Conservation (phyloP, 1,140 invertebrate species). For the Oppia nitens region DNA sequence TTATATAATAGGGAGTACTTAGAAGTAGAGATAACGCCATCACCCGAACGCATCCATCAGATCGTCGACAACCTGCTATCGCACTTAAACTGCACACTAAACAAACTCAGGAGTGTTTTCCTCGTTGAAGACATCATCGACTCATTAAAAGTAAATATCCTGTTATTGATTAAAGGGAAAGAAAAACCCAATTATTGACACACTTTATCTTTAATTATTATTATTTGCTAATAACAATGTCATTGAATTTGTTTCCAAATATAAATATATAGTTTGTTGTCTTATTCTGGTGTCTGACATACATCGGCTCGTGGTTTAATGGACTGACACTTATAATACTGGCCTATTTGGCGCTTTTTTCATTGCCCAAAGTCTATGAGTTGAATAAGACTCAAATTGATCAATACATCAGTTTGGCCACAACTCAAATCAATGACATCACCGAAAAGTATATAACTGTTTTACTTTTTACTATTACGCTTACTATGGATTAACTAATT, state of each 20-base stretch:
- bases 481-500: background rate
- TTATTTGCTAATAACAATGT: background rate
- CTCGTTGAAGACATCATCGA: conserved; percentile 90
- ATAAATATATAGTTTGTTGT: conserved; percentile 63
- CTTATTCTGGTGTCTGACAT: conserved; percentile 82
- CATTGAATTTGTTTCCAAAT: background rate
- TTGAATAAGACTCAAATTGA: conserved; percentile 94
- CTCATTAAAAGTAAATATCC: conserved; percentile 42
- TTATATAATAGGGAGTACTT: conserved; percentile 49
- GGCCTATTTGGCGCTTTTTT: conserved; percentile 83
- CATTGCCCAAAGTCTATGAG: conserved; percentile 92
- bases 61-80: conserved; percentile 61
- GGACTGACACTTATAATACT: conserved; percentile 85
- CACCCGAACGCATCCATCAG: conserved; percentile 70
- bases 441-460: conserved; percentile 7
- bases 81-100: conserved; percentile 58
- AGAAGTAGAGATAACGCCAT: conserved; percentile 64
- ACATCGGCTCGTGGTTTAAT: conserved; percentile 93
- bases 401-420: conserved; percentile 69
- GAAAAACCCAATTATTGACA: too few relatives aligned
- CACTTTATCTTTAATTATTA: background rate
- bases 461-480: background rate
- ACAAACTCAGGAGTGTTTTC: conserved; percentile 74
- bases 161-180: too few relatives aligned
- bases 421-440: conserved; percentile 40